Evolutionary conservation across 2,113 vertebrate species (phyloP).

Genomic region (Malurus melanocephalus): DNA sequence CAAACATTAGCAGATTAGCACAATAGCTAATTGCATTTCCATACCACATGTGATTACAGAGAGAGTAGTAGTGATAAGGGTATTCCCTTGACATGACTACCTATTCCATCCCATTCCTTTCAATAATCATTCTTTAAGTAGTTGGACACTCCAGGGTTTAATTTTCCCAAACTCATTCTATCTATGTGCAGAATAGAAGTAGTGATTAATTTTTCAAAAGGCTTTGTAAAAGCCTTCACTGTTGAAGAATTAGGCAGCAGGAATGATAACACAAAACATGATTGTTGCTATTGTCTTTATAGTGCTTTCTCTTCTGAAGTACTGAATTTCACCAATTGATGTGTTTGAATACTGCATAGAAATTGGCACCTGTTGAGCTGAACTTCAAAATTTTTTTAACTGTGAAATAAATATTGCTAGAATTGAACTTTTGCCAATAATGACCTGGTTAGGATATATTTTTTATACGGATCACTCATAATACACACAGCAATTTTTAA

Average conservation of each 20-base stretch:
- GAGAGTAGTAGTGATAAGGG: not conserved
- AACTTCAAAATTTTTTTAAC: not conserved
- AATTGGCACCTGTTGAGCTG: not conserved
- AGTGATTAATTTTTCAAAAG: constrained; percentile 28
- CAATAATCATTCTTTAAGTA: not conserved
- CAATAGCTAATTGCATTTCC: not conserved
- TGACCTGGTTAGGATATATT: not conserved
- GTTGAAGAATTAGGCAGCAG: constrained; percentile 10
- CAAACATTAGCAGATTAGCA: not conserved
- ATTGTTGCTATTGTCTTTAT: not conserved
- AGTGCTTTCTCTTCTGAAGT: not conserved
- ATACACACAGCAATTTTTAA: not conserved
- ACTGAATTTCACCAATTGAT: not conserved
- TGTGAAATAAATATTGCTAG: not conserved
- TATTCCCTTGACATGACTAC: not conserved
- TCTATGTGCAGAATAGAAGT: not conserved
- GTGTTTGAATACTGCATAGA: not conserved
- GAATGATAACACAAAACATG: not conserved
- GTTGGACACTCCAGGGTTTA: not conserved
- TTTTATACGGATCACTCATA: not conserved
- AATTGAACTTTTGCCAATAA: not conserved
- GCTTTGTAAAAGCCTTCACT: constrained; percentile 9
- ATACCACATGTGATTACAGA: not conserved
- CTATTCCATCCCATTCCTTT: not conserved
- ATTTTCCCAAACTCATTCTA: not conserved